Base-by-base conservation (phyloP, 2,113 vertebrate species). In the Leptodactylus fuscus region DNA sequence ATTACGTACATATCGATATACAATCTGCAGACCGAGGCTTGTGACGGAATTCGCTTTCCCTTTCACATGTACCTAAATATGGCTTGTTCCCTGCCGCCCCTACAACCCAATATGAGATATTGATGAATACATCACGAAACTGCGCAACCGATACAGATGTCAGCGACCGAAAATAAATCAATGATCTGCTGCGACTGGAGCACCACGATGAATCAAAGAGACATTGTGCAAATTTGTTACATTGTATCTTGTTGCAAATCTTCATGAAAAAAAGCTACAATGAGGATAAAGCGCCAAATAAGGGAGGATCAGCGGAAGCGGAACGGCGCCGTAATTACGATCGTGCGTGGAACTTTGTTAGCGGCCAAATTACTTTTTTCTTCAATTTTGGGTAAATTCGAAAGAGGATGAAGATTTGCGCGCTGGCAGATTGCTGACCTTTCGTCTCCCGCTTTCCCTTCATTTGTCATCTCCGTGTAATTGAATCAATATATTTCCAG, bases 401-500 rank as follows among this genome's bases (percentile, higher is more conserved):
- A 97, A 97, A 99, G 96, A 97, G 96, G 95, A 96, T 95, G 95
- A 97, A 98, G 97, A 99, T 98, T 98, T 97, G 97, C 97, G 98
- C 98, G 97, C 98, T 97, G 96, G 98, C 97, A 98, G 97, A 97
- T 96, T 96, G 95, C 95, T 99, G 97, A 98, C 98, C 97, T 99
- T 99, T 94, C 94, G 94, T 88, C 92, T 90, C 96, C 95, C 95
- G 95, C 94, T 94, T 94, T 94, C 94, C 94, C 94, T 96, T 95
- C 94, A 95, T 96, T 97, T 97, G 97, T 98, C 97, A 97, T 97
- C 95, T 96, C 95, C 94, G 94, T 96, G 95, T 98, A 99, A 98
- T 99, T 98, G 97, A 98, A 98, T 99, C 98, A 96, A 99, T 99
- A 98, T 97, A 99, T 99, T 99, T 98, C 95, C 96, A 93, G 97